phyloP scores from a whole-genome alignment of 2,888 invertebrate genomes.

The Eupithecia pulchellata region DNA sequence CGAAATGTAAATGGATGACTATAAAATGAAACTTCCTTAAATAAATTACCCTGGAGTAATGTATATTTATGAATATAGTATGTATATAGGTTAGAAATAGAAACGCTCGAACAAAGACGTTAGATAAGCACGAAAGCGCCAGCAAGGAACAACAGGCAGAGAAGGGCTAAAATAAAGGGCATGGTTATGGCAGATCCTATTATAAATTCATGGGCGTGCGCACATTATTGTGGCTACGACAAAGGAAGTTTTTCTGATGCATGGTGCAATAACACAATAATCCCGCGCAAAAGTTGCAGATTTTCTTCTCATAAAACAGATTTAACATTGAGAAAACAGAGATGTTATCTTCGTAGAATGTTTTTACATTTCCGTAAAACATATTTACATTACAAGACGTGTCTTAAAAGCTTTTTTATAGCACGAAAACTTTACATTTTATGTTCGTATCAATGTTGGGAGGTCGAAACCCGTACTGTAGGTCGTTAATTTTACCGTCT shows the following conservation, averaged over 20 bases:
- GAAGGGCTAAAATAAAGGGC: constrained; percentile 79
- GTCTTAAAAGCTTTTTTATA: constrained; percentile 48
- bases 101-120: constrained; percentile 65
- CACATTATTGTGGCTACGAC: constrained; percentile 65
- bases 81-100: constrained; percentile 5
- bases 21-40: not conserved
- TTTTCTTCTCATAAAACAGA: constrained; percentile 53
- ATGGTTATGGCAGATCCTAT: constrained; percentile 65
- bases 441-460: constrained; percentile 32
- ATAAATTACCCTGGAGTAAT: not conserved
- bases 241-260: constrained; percentile 67
- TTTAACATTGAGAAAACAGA: constrained; percentile 61
- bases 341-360: constrained; percentile 45
- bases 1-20: not conserved
- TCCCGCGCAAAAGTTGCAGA: constrained; percentile 38
- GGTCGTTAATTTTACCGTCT: constrained; percentile 36
- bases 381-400: constrained; percentile 44
- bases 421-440: constrained; percentile 40
- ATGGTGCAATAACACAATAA: constrained; percentile 58
- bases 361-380: constrained; percentile 45
- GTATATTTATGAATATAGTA: too few relatives aligned
- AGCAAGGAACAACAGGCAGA: constrained; percentile 69
- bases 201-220: constrained; percentile 78
- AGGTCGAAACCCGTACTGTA: constrained; percentile 30
- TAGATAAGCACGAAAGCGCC: constrained; percentile 64